Conservation (phyloP, 2,888 invertebrate species). For the Lasioglossum leucozonium region DNA sequence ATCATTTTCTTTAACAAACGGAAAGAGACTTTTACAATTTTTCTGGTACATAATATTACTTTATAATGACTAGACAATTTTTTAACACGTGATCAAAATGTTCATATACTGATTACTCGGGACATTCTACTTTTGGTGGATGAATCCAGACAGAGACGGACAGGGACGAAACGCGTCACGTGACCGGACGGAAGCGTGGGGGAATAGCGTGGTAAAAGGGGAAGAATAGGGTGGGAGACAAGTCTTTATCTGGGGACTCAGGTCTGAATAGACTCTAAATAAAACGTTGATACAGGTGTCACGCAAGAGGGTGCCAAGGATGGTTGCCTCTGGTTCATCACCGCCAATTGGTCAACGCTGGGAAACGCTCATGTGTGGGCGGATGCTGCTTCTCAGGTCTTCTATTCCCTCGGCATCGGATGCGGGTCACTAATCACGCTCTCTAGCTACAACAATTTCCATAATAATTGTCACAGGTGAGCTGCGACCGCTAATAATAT, state of each 20-base stretch:
- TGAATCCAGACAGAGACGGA: too few species aligned
- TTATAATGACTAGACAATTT: too few species aligned
- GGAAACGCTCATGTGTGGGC: slow-evolving; percentile 90
- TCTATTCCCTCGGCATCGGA: slow-evolving; percentile 92
- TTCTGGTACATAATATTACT: too few species aligned
- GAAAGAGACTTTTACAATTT: too few species aligned
- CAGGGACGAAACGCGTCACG: too few species aligned
- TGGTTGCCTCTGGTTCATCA: slow-evolving; percentile 90
- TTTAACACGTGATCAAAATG: too few species aligned
- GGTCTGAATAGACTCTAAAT: background rate
- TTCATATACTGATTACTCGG: too few species aligned
- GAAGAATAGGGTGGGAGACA: too few species aligned
- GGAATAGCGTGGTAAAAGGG: too few species aligned
- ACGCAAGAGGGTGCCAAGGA: slow-evolving; percentile 89
- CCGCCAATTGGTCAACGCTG: slow-evolving; percentile 90
- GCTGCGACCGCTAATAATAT: too few species aligned
- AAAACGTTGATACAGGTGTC: slow-evolving; percentile 85
- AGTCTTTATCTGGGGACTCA: background rate
- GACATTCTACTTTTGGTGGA: too few species aligned
- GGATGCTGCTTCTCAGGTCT: slow-evolving; percentile 93
- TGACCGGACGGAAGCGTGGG: too few species aligned
- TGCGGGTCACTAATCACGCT: slow-evolving; percentile 91
- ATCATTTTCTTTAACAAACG: background rate
- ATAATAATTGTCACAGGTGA: slow-evolving; percentile 88
- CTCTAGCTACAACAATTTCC: slow-evolving; percentile 90